phyloP scores from a whole-genome alignment of 2,888 invertebrate species.

The Bombylius major region DNA sequence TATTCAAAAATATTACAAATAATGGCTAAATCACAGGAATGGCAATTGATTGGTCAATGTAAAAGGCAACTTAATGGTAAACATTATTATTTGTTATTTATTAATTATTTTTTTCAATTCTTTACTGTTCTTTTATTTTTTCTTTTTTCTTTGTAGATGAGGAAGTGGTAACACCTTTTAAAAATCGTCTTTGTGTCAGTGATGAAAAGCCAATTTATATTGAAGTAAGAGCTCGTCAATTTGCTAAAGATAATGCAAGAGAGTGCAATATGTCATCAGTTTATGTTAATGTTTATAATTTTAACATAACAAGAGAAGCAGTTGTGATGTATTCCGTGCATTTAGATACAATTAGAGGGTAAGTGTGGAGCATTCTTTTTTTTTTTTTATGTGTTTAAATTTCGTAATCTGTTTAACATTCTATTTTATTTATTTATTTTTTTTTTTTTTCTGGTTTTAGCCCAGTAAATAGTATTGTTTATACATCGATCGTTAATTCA shows the following conservation, averaged over 20 bases:
- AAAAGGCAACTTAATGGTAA: conserved; percentile 25
- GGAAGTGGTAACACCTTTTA: conserved; percentile 26
- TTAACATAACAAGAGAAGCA: conserved; percentile 26
- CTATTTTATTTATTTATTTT: no score
- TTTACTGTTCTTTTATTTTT: no score
- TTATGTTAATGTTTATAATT: conserved; percentile 34
- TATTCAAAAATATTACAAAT: conserved; percentile 27
- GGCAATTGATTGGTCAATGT: conserved; percentile 28
- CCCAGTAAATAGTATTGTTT: conserved; percentile 7
- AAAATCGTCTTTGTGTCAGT: conserved; percentile 31
- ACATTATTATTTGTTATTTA: conserved; percentile 1
- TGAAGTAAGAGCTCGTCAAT: conserved; percentile 28
- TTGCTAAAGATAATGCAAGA: conserved; percentile 24
- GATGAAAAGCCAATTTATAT: conserved; percentile 33
- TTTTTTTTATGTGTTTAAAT: no score
- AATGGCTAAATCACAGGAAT: conserved; percentile 20
- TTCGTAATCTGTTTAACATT: no score
- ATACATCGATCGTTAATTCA: conserved; percentile 29
- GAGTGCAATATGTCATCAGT: conserved; percentile 29
- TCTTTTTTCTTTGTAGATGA: conserved; percentile 20
- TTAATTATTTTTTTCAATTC: not conserved
- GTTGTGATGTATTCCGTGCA: conserved; percentile 30
- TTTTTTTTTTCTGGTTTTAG: not conserved
- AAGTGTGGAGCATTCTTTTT: no score
- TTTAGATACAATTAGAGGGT: conserved; percentile 32